Conservation (phyloP, 1,140 invertebrate genomes). For the Pseudoatta argentina region DNA sequence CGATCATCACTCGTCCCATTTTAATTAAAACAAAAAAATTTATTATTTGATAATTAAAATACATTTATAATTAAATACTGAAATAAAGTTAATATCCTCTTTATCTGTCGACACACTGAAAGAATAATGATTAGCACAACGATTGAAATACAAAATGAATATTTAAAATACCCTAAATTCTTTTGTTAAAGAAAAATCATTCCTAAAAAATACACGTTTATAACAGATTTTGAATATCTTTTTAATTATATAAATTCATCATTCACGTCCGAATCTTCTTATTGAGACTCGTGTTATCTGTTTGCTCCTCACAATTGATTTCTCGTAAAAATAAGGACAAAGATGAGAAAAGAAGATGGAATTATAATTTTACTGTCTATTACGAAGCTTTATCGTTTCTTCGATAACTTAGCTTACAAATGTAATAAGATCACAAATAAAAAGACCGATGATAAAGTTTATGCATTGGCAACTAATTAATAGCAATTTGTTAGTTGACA, state of each 20-base stretch:
- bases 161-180: not conserved
- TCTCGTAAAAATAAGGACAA: constrained; percentile 4
- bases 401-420: constrained; percentile 28
- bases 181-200: not conserved
- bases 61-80: not conserved
- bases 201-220: not conserved
- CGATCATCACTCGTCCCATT: no score
- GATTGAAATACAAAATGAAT: not conserved
- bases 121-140: not conserved
- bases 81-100: not conserved
- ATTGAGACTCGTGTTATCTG: not conserved
- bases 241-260: not conserved
- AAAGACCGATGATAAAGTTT: not conserved
- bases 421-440: constrained; percentile 2
- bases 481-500: not conserved
- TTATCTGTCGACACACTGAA: not conserved
- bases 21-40: no score
- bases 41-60: not conserved
- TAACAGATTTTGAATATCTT: not conserved
- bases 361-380: constrained; percentile 17
- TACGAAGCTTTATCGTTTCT: constrained; percentile 17
- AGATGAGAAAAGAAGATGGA: constrained; percentile 1
- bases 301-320: constrained; percentile 1
- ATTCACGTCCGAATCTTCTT: not conserved
- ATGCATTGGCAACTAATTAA: constrained; percentile 3